Evolutionary conservation across 2,888 invertebrate species (phyloP), one percentile per base, ranked within the genome.

Genomic region (Microctonus brassicae): DNA sequence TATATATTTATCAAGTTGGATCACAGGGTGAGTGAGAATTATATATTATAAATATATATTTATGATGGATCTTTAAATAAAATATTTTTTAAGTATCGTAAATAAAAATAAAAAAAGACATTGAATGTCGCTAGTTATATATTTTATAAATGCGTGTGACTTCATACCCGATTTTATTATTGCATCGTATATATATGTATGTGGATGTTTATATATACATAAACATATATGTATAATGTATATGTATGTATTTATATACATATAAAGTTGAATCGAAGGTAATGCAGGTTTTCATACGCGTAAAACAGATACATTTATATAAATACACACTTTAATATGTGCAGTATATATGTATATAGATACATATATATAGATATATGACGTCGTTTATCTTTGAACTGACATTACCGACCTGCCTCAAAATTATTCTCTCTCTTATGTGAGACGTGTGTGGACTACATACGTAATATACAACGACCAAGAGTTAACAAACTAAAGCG

Each of bases 331-430:
- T n/a, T n/a, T n/a, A n/a, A 20, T 52, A 29, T 60, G 42, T 68
- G 60, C 60, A 33, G 22, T 57, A 39, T 20, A 52, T 20, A 52
- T 9, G 4, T 52, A 20, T 52, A 52, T 52, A 52, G 17, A 17
- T 52, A 52, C 2, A 2, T 52, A 52, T 52, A 20, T 52, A 75
- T 73, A 77, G 60, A 36, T 47, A 73, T 75, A 72, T 66, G 67
- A 20, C 22, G 36, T 64, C 73, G 69, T 74, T 73, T 74, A 74
- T 75, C 47, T 76, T 76, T 70, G 69, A 74, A 29, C 77, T 79
- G 78, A 77, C 80, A 77, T 81, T 81, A 78, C 83, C 84, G 84
- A 84, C 84, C 84, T 84, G 82, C 83, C 83, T 83, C 82, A 84
- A 84, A 78, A 78, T 75, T 73, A 47, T 68, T 67, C 69, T 36